Evolutionary conservation across 2,113 vertebrate genomes (phyloP), one percentile per base, ranked within the genome.

Genomic region (Mustelus asterias): DNA sequence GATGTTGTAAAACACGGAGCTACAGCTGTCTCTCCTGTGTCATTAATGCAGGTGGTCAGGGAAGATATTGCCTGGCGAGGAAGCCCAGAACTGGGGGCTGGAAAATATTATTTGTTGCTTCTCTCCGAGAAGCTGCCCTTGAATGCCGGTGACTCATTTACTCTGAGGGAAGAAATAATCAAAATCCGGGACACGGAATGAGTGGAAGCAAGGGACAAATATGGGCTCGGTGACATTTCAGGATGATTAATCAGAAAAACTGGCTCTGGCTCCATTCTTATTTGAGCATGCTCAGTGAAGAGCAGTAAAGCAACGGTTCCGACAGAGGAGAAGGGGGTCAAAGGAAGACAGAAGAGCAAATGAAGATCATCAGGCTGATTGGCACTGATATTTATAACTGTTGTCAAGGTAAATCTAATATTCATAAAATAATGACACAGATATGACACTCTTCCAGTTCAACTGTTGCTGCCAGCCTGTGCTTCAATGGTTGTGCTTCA

Each of bases 11-110:
- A 94, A 94, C 65, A 94, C 6, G n/a, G 20, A 44, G 63, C 18
- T 37, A 94, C 92, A 69, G 65, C 65, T 41, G 92, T 69, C 65
- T 94, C 92, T 94, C 63, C 65, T 69, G 92, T 37, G 65, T 69
- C 92, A 94, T 44, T 94, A 94, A 94, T 70, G 92, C 65, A 92
- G 29, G 63, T 92, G 89, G 58, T 92, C 89, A 94, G 63, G 92
- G 70, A 24, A 94, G 41, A 41, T 94, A 44, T 76, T 72, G 69
- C 41, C 76, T 48, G 14, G 41, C 16, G 16, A 76, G 37, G 67
- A 76, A 95, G 69, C 41, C 69, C 3, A 72, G 24, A 72, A 24
- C 9, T 9, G 41, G 11, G 67, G 54, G 22, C 54, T 48, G 69
- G 94, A 72, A 95, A 26, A 33, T 44, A 29, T 72, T 54, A 70